Conservation (phyloP, 2,113 vertebrate genomes). For the Hepsetus odoe region DNA sequence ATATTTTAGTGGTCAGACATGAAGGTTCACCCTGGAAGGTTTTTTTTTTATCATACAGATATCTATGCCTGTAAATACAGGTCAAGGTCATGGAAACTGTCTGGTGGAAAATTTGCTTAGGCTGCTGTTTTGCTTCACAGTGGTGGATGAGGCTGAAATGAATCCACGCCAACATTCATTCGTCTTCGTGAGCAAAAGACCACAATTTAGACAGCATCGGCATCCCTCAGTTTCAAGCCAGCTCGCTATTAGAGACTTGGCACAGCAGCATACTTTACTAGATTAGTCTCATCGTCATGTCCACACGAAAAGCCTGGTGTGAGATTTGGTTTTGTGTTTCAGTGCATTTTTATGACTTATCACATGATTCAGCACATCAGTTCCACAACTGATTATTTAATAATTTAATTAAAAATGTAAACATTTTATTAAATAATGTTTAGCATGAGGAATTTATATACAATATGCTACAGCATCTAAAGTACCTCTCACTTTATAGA, state of each 20-base stretch:
- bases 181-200: constrained; percentile 43
- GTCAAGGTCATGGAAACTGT: constrained; percentile 40
- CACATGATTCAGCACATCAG: not conserved
- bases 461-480: no score
- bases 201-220: constrained; percentile 3
- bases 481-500: no score
- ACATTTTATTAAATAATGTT: no score
- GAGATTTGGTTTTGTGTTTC: not conserved
- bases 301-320: constrained; percentile 20
- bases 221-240: constrained; percentile 45
- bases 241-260: constrained; percentile 35
- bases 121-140: constrained; percentile 42
- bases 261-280: constrained; percentile 39
- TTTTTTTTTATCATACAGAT: no score
- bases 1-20: no score
- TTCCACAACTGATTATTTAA: not conserved
- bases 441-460: no score
- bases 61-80: no score
- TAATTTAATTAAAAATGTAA: no score
- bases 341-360: not conserved
- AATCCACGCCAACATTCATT: constrained; percentile 50
- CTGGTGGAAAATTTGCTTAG: constrained; percentile 60
- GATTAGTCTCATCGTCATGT: constrained; percentile 48
- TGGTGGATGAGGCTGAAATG: constrained; percentile 48
- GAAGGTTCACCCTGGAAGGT: no score